Evolutionary conservation across 1,140 invertebrate genomes (phyloP), one percentile per base, ranked within the genome.

Genomic region (Druon quercuslanigerum): DNA sequence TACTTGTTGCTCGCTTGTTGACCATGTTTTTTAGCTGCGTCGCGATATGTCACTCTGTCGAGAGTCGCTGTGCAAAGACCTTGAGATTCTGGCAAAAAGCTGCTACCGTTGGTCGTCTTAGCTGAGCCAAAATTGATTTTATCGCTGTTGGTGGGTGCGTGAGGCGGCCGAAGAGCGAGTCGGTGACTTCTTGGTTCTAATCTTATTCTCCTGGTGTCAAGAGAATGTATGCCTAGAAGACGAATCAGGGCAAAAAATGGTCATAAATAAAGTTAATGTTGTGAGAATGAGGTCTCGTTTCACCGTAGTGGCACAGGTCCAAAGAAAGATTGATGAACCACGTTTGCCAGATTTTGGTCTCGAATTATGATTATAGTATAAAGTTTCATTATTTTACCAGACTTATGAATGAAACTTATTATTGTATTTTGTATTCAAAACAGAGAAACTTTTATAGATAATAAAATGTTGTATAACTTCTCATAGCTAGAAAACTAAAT

Each of bases 141-240:
- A 66, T 66, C 33, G 13, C 20, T 60, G 40, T 6, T 46, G 40
- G 80, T 46, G 12, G 83, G 78, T 3, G 83, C 76, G 2, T 85
- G 73, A 8, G 81, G 82, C 25, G 87, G 85, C 0, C 83, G 86
- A 1, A 79, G 46, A 17, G 82, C 83, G 46, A 90, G 57, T 12
- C 88, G 83, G 70, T 91, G 88, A 73, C 90, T 89, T 19, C 90
- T 84, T 1, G 89, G 87, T 54, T 91, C 89, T 70, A 90, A 66
- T 71, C 88, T 78, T 70, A 90, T 86, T 72, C 86, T 85, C 77
- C 88, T 83, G 6, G 84, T 85, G 33, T 90, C 88, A 12, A 87
- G 70, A 8, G 84, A 84, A 20, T 85, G 83, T 0, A 81, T 87
- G 33, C 84, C 87, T 88, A 66, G 0, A 79, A 80, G 25, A 57